Conservation (phyloP, 2,888 invertebrate genomes). For the Nymphalis urticae region DNA sequence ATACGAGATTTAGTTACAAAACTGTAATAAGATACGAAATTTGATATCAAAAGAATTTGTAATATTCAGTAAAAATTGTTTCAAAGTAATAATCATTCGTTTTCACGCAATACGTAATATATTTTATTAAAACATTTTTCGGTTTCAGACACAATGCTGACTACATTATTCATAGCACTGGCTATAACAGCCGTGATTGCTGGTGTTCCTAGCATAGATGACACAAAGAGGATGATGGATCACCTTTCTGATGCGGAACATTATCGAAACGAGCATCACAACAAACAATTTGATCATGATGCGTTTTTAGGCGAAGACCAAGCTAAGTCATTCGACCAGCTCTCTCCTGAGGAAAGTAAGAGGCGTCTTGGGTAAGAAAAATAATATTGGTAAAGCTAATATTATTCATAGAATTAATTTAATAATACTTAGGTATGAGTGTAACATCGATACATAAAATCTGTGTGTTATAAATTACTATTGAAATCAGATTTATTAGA, state of each 20-base stretch:
- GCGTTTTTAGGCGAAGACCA: conserved; percentile 97
- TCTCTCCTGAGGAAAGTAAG: conserved; percentile 97
- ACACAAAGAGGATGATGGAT: conserved; percentile 84
- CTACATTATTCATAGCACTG: conserved; percentile 61
- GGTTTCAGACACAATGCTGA: conserved; percentile 60
- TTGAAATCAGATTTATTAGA: too few relatives aligned
- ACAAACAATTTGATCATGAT: conserved; percentile 97
- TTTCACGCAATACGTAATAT: not conserved
- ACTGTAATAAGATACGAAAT: not conserved
- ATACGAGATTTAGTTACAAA: not conserved
- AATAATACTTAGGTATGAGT: too few relatives aligned
- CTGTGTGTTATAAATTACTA: too few relatives aligned
- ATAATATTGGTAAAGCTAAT: too few relatives aligned
- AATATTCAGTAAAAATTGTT: too few relatives aligned
- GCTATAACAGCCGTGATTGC: conserved; percentile 69
- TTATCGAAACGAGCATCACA: conserved; percentile 89
- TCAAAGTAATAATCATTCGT: too few relatives aligned
- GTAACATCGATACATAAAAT: too few relatives aligned
- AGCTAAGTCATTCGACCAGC: conserved; percentile 95
- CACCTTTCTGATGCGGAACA: conserved; percentile 90
- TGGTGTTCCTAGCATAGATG: conserved; percentile 87
- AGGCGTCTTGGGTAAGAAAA: conserved; percentile 87
- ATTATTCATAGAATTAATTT: too few relatives aligned
- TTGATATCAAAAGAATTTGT: not conserved
- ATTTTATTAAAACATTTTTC: not conserved